Evolutionary conservation across 2,888 invertebrate genomes (phyloP), one percentile per base, ranked within the genome.

Genomic region (Diogma glabrata): DNA sequence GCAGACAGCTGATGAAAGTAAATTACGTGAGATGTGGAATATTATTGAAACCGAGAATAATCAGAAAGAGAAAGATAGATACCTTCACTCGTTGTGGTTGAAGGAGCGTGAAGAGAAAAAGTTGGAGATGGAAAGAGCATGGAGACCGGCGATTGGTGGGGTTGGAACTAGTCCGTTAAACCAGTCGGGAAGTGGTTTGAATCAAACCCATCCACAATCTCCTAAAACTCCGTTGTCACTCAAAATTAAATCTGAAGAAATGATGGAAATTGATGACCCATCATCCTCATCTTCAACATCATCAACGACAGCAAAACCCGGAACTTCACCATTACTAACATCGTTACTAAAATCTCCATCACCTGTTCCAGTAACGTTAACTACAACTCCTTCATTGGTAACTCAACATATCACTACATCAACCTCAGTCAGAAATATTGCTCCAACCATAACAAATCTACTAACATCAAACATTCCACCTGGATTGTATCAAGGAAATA

Each of bases 261-360:
- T 59, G 53, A 57, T 59, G 54, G 69, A 68, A 28, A 56, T 55
- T 2, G 58, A 62, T 33, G 67, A 65, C 9, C 50, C 54, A 4
- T 52, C 52, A 28, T 47, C 30, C 19, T 17, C 23, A 9, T 19
- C 61, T 52, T 65, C 61, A 56, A 50, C 40, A n/a, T 3, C 51
- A 8, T 36, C 23, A 16, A 49, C 38, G 3, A 56, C 66, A 0
- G 58, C 71, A 4, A 74, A 73, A 53, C 71, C 77, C 3, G 79
- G 77, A 0, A 73, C 82, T 0, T 82, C 83, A 0, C 90, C 90
- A 0, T 69, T 92, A 40, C 72, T 92, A 46, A 89, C 91, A 8
- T 89, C 89, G 45, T 72, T 92, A 30, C 70, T 92, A 5, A 88
- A 90, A 66, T 84, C 82, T 43, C 78, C 79, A 1, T 76, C 77